These are phyloP conservation scores for Anolis carolinensis DNA, from an alignment of 2,113 vertebrate genomes.

Conservation along the genomic window DNA sequence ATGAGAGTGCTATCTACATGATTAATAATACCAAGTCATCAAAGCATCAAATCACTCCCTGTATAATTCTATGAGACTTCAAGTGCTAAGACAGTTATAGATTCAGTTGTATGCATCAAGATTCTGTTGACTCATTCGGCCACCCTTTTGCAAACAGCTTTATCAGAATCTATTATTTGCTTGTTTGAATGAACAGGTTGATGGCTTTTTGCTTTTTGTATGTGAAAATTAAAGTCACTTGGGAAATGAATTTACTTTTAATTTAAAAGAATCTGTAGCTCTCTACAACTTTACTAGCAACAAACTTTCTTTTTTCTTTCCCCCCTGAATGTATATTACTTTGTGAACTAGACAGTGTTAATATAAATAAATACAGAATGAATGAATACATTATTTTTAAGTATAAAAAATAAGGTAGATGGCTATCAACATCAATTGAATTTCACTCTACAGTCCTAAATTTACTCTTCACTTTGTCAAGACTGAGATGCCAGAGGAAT, in stretches of 20 bases:
- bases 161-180: not conserved
- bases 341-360: not conserved
- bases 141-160: not conserved
- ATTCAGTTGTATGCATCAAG: not conserved
- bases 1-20: not conserved
- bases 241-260: not conserved
- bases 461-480: not conserved
- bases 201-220: not conserved
- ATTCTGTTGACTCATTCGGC: not conserved
- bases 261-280: not conserved
- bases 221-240: not conserved
- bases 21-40: slow-evolving; percentile 6
- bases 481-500: not conserved
- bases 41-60: not conserved
- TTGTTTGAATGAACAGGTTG: not conserved
- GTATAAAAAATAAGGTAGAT: not conserved
- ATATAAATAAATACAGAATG: not conserved
- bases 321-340: not conserved
- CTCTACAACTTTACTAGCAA: no score
- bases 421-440: not conserved
- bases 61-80: slow-evolving; percentile 7
- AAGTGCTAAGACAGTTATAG: not conserved
- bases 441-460: not conserved
- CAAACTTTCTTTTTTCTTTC: no score
- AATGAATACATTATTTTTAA: not conserved